Conservation (phyloP, 1,140 invertebrate genomes). For the Globodera rostochiensis region DNA sequence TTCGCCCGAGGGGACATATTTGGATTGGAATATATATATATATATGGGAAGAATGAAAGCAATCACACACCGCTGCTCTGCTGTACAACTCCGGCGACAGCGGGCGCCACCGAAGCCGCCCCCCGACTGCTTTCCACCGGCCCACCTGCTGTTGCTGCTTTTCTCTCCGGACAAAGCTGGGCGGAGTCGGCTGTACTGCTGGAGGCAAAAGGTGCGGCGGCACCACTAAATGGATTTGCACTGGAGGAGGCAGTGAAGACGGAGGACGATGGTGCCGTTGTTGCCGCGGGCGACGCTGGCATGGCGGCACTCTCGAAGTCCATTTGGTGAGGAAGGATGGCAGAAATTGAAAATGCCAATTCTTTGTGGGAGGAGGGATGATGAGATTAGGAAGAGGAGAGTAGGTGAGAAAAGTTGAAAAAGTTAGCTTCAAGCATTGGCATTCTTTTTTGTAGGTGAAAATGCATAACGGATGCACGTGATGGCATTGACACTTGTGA, state of each 20-base stretch:
- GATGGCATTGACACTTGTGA: too few species aligned
- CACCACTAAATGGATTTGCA: background rate
- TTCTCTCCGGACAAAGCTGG: background rate
- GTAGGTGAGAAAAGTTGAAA: background rate
- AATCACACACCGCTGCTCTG: too few species aligned
- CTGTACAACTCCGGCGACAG: too few species aligned
- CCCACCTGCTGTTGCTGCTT: background rate
- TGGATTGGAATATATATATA: too few species aligned
- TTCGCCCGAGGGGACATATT: too few species aligned
- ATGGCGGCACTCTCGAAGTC: constrained; percentile 3
- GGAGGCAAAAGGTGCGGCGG: background rate
- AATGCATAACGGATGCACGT: too few species aligned
- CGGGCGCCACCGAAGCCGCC: too few species aligned
- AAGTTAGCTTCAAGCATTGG: background rate
- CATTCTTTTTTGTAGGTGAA: too few species aligned
- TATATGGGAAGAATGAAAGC: too few species aligned
- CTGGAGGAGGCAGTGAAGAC: background rate
- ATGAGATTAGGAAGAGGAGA: background rate
- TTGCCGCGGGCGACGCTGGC: background rate
- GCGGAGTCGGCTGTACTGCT: background rate
- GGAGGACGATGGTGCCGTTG: background rate
- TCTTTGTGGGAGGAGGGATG: background rate
- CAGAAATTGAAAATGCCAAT: background rate
- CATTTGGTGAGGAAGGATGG: background rate
- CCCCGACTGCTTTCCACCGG: background rate